phyloP scores from a whole-genome alignment of 2,888 invertebrate species.

The Idaea aversata region DNA sequence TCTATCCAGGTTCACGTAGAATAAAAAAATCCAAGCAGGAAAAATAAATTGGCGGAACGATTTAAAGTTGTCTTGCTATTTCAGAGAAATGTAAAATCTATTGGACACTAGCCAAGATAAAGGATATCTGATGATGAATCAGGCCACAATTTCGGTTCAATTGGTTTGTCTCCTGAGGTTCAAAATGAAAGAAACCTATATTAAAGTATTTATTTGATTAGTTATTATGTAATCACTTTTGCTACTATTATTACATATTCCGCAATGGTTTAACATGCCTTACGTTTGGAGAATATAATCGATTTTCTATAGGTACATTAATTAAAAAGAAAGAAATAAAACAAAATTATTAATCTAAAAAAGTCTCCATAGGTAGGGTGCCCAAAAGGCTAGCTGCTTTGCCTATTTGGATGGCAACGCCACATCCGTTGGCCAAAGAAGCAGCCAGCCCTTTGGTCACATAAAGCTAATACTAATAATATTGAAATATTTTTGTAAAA shows the following conservation, averaged over 20 bases:
- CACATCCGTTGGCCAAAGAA: too few relatives aligned
- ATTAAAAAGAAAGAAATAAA: too few relatives aligned
- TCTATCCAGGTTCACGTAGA: slow-evolving; percentile 1
- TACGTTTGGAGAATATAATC: too few relatives aligned
- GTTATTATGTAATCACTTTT: not conserved
- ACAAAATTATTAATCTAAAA: too few relatives aligned
- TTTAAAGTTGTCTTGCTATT: slow-evolving; percentile 14
- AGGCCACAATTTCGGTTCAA: slow-evolving; percentile 9
- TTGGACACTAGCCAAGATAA: slow-evolving; percentile 17
- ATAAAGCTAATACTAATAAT: too few relatives aligned
- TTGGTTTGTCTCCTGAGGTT: not conserved
- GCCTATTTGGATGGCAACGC: too few relatives aligned
- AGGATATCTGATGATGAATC: slow-evolving; percentile 5
- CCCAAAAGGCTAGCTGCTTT: too few relatives aligned
- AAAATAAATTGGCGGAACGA: not conserved
- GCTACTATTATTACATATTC: not conserved
- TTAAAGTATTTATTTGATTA: slow-evolving; percentile 8
- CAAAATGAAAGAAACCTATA: slow-evolving; percentile 2
- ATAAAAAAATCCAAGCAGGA: not conserved
- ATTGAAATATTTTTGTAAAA: too few relatives aligned
- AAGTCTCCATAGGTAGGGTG: too few relatives aligned
- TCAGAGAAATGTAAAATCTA: slow-evolving; percentile 8
- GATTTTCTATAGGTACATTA: too few relatives aligned
- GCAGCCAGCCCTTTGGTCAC: too few relatives aligned
- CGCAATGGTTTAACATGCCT: not conserved